Evolutionary conservation across 1,140 invertebrate species (phyloP), one percentile per base, ranked within the genome.

Genomic region (Pseudomyrmex gracilis): DNA sequence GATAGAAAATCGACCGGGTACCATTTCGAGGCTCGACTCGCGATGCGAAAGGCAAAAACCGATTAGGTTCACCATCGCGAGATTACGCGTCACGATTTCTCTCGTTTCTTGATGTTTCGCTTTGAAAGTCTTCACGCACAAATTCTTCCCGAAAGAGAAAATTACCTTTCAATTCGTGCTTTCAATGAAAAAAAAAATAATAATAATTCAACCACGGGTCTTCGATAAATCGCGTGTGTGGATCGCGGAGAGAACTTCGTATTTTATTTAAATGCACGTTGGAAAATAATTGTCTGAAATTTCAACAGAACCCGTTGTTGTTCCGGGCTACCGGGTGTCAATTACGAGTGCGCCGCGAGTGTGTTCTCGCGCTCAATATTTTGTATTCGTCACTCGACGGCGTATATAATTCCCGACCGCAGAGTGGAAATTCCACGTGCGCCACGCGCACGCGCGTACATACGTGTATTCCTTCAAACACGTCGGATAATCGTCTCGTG

Each of bases 1-100:
- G 85, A 76, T 83, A 89, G 87, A 90, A 86, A 86, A 84, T 78
- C 64, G 55, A 73, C 74, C 83, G 85, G 55, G 83, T 34, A 34
- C 34, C 0, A 34, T 34, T 34, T 34, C 1, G n/a, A n/a, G 34
- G 34, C 34, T 34, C 0, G 34, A 34, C 4, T 5, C 7, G 34
- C 34, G 34, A 68, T 70, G 17, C 68, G 55, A 43, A 17, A 51
- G 49, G 70, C 63, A 73, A 83, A 61, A 85, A 85, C 17, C 63
- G n/a, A 83, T 76, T 76, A 83, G 82, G 51, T 58, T 17, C n/a
- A 43, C 15, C 34, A 34, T 73, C 34, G 34, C 13, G 67, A 51
- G 63, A 68, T 57, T 77, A 55, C 22, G 53, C 67, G 17, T 47
- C 45, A 60, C 3, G 47, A 71, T 17, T 13, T 60, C 10, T 15